A percentile compares a stretch with the other conserved stretches of the same genome.
Conservation (phyloP, 2,797 vertebrate genomes). For the Mormyrops boulengeri region DNA sequence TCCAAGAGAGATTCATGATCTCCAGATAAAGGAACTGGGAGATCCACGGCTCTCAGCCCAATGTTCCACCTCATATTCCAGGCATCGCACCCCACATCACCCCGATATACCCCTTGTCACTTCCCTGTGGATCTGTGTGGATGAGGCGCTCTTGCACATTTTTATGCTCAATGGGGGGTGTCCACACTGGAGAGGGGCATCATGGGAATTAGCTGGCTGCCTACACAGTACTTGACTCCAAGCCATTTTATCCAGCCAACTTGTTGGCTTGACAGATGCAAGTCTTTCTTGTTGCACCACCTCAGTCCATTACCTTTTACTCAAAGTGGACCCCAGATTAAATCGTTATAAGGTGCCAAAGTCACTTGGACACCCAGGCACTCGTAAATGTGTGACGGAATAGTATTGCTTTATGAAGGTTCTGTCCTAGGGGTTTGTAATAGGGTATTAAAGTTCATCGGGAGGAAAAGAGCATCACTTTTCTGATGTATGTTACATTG, state of each 20-base stretch:
- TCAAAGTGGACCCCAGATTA: constrained; percentile 32
- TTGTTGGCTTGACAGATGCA: constrained; percentile 31
- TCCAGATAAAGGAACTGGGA: neutral
- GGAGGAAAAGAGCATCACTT: neutral
- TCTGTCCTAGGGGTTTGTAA: neutral
- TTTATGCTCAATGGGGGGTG: neutral
- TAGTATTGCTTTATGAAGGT: constrained; percentile 17
- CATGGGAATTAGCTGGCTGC: neutral
- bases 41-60: neutral
- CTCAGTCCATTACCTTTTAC: constrained; percentile 34
- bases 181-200: neutral
- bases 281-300: constrained; percentile 24
- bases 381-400: constrained; percentile 35
- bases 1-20: neutral
- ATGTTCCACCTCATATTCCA: neutral
- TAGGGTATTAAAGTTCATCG: neutral
- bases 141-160: neutral
- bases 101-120: neutral
- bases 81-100: neutral
- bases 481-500: neutral
- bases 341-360: constrained; percentile 32
- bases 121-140: neutral
- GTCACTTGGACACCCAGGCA: constrained; percentile 30
- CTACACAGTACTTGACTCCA: neutral
- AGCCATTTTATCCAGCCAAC: neutral